These are phyloP conservation scores for Myopa tessellatipennis DNA, from an alignment of 2,888 invertebrate genomes.

Conservation along the genomic window DNA sequence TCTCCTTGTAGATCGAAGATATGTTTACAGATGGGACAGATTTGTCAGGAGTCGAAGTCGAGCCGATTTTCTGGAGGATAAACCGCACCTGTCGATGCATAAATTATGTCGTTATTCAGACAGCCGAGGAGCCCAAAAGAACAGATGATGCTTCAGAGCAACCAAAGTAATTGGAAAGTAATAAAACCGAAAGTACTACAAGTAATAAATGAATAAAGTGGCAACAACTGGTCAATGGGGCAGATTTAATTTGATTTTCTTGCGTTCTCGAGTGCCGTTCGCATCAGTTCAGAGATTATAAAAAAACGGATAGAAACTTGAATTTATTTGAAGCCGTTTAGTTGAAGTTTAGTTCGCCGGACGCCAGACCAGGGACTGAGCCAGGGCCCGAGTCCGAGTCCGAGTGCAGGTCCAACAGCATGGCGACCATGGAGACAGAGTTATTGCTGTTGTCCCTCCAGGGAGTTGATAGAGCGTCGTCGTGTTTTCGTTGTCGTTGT, in stretches of 20 bases:
- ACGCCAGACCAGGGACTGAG: no score
- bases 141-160: no score
- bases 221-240: neutral
- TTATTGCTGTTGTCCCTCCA: no score
- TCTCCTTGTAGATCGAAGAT: neutral
- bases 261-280: neutral
- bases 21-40: neutral
- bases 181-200: no score
- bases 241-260: neutral
- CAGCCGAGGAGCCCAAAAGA: neutral
- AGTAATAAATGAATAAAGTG: neutral
- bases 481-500: no score
- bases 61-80: neutral
- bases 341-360: no score
- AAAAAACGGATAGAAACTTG: neutral
- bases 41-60: neutral
- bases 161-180: no score
- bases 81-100: slow-evolving; percentile 48
- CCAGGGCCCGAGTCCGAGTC: no score
- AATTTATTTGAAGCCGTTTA: neutral
- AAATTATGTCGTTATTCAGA: slow-evolving; percentile 49
- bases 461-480: no score
- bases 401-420: no score
- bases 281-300: neutral
- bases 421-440: no score